Base-by-base conservation (phyloP, 2,113 vertebrate genomes). In the Cariama cristata region DNA sequence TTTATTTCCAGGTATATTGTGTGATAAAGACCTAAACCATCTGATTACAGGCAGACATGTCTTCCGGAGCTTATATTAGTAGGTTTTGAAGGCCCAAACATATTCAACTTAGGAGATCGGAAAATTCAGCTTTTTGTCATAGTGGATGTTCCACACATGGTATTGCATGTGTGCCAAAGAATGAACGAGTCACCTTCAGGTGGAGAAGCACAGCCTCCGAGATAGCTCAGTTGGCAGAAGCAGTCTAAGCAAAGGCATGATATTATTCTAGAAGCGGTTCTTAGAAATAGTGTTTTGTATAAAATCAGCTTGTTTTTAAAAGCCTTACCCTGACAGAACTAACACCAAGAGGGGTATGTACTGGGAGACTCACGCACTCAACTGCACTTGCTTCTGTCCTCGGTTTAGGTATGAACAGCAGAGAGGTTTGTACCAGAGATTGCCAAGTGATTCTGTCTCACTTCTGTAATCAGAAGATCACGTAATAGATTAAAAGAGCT, bases 1-100 rank as follows among this genome's bases (percentile, higher is more conserved):
- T 98, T 98, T 97, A 83, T 97, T 97, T 98, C 96, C 86, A 94
- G 52, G 79, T 96, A 82, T 76, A 80, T 90, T 79, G 32, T 93
- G 27, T 93, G 72, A 87, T 95, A 90, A 95, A 90, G 93, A 96
- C 52, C 74, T 85, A 79, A 96, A 84, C 49, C 35, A 81, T 89
- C 63, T 92, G 38, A 96, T 97, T 96, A 94, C 82, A 72, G 45
- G 88, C 62, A 90, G 82, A 77, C 59, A 13, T 76, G 42, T 92
- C 58, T 94, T 74, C 73, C 83, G 77, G 59, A 68, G 33, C 59
- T 86, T 93, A 13, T 96, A 60, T 90, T 92, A 88, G 60, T 84
- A 91, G 90, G 23, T 67, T 90, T 96, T 68, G 89, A 93, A 94
- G 49, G 62, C 72, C 80, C 71, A 72, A 95, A 69, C 63, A 74